Evolutionary conservation across 2,797 vertebrate species (phyloP).

Genomic region (Sebastes dallii): DNA sequence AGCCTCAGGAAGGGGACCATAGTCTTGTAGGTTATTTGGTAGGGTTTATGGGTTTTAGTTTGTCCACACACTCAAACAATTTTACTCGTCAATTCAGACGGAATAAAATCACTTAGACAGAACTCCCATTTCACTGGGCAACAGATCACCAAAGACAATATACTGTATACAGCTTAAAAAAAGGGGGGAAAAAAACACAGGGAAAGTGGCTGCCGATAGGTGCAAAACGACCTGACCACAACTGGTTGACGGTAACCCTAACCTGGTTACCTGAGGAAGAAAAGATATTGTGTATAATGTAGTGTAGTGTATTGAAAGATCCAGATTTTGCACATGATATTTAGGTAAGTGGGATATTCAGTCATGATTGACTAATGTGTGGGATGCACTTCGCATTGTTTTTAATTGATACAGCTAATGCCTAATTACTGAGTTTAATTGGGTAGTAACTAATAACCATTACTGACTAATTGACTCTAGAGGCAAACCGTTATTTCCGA

Average conservation of each 20-base stretch:
- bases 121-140: background rate
- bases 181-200: background rate
- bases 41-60: background rate
- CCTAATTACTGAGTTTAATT: slow-evolving; percentile 23
- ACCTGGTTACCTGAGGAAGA: background rate
- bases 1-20: background rate
- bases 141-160: background rate
- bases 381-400: background rate
- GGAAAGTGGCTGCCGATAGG: background rate
- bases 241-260: background rate
- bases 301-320: background rate
- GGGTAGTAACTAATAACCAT: background rate
- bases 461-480: slow-evolving; percentile 1
- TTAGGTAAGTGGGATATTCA: background rate
- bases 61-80: background rate
- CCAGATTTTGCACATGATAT: background rate
- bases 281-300: background rate
- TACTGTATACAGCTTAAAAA: background rate
- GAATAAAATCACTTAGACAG: background rate
- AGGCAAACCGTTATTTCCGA: background rate
- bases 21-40: background rate
- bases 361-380: slow-evolving; percentile 4
- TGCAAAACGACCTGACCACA: background rate
- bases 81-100: background rate
- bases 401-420: slow-evolving; percentile 15